These are phyloP conservation scores for Neoascia interrupta DNA, from an alignment of 2,888 invertebrate genomes.

Conservation along the genomic window DNA sequence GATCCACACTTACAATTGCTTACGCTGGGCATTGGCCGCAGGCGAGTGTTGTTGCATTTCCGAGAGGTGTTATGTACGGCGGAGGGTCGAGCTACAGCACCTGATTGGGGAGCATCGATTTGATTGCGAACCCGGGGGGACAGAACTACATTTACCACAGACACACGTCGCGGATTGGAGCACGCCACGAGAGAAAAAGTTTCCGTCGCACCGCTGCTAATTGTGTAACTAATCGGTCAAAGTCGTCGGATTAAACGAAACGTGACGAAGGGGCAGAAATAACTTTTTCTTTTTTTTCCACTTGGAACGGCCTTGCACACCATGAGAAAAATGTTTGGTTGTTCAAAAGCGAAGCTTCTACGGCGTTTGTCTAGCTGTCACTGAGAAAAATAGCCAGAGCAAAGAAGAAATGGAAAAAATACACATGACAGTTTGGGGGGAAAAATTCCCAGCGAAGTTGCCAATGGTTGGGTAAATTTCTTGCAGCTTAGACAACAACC, in stretches of 20 bases:
- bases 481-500: slow-evolving; percentile 21
- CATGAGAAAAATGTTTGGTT: slow-evolving; percentile 43
- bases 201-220: no score
- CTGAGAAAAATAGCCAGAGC: slow-evolving; percentile 44
- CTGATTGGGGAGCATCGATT: slow-evolving; percentile 22
- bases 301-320: slow-evolving; percentile 59
- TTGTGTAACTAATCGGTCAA: slow-evolving; percentile 25
- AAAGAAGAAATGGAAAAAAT: slow-evolving; percentile 31
- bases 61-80: slow-evolving; percentile 15
- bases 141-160: background rate
- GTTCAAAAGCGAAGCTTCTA: slow-evolving; percentile 28
- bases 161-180: background rate
- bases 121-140: slow-evolving; percentile 24
- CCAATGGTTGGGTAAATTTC: background rate
- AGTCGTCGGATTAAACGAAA: slow-evolving; percentile 1
- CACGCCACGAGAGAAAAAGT: slow-evolving; percentile 23
- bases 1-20: slow-evolving; percentile 27
- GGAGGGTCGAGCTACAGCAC: slow-evolving; percentile 3
- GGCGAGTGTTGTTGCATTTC: slow-evolving; percentile 36
- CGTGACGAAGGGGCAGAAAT: slow-evolving; percentile 35
- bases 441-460: slow-evolving; percentile 36
- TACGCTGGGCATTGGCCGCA: slow-evolving; percentile 15
- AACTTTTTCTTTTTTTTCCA: slow-evolving; percentile 44
- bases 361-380: slow-evolving; percentile 63
- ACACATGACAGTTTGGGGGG: slow-evolving; percentile 14